These are phyloP conservation scores for Drosophila micromelanica DNA, from an alignment of 1,140 invertebrate genomes.

Conservation along the genomic window DNA sequence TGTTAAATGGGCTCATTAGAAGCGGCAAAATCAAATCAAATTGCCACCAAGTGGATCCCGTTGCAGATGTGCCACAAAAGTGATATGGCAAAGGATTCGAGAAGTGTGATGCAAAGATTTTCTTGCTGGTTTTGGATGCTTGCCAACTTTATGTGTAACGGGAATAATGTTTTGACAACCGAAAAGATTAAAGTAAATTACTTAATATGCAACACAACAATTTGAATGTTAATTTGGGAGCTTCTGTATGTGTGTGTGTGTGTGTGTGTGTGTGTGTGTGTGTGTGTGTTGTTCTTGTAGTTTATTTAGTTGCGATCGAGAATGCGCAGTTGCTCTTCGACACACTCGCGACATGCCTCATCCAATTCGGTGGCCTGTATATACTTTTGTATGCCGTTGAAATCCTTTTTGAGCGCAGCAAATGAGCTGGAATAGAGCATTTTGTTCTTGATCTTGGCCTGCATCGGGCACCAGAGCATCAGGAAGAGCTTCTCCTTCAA, in stretches of 20 bases:
- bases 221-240: slow-evolving; percentile 7
- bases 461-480: slow-evolving; percentile 57
- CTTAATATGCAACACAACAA: slow-evolving; percentile 24
- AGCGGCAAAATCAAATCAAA: slow-evolving; percentile 61
- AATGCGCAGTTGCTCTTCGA: slow-evolving; percentile 50
- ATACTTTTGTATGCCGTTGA: slow-evolving; percentile 50
- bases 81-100: neutral
- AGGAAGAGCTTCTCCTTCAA: slow-evolving; percentile 59
- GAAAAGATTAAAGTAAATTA: slow-evolving; percentile 1
- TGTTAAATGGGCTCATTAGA: slow-evolving; percentile 71
- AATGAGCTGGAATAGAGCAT: slow-evolving; percentile 67
- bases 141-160: slow-evolving; percentile 6
- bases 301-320: slow-evolving; percentile 38
- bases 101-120: neutral
- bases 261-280: neutral
- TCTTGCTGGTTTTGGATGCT: neutral
- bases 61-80: neutral
- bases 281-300: neutral
- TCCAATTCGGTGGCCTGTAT: slow-evolving; percentile 62
- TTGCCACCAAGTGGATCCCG: slow-evolving; percentile 11
- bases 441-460: slow-evolving; percentile 56
- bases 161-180: slow-evolving; percentile 5
- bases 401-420: slow-evolving; percentile 38
- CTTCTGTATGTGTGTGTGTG: neutral
- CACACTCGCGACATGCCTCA: slow-evolving; percentile 28